Base-by-base conservation (phyloP, 2,797 vertebrate species). In the Bucorvus abyssinicus region DNA sequence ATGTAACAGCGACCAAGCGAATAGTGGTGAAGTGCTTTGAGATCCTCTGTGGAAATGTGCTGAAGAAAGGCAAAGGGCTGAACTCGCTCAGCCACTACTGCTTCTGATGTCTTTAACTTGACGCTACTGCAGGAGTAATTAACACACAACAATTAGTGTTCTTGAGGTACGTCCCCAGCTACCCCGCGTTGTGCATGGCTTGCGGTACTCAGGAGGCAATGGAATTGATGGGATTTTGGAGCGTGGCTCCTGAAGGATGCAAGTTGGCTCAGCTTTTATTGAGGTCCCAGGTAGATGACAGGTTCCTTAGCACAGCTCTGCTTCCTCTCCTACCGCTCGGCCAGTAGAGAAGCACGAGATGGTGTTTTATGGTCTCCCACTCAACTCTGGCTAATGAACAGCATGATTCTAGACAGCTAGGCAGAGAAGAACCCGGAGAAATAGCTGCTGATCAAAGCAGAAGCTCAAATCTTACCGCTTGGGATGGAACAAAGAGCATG, bases 1-100 rank as follows among this genome's bases (percentile, higher is more conserved):
- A 6, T 3, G 0, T 7, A 7, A 17, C 19, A 24, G 70, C n/a
- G 26, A 32, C 18, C 52, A 14, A 26, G 64, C 2, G 22, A 23
- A 17, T 2, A 5, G 20, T 8, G 36, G 53, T 76, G 89, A 77
- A 45, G 75, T 84, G 95, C 94, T 97, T 97, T 96, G 94, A 96
- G 96, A 96, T 96, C 95, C 94, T 96, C 95, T 96, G 94, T 86
- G 89, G 94, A 96, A 84, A 94, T 2, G 94, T 95, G 95, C 95
- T 96, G 92, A 85, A 87, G 82, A 93, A 91, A 57, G 88, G 92
- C 96, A 94, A 96, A 92, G 91, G 65, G 82, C 81, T 80, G 83
- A 32, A 67, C 63, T 44, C 19, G 2, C 13, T 44, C 50, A 57
- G 73, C 83, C 84, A 6, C 22, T 18, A 16, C 79, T 52, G 38